Evolutionary conservation across 2,797 vertebrate species (phyloP).

Genomic region (Eulemur albifrons): DNA sequence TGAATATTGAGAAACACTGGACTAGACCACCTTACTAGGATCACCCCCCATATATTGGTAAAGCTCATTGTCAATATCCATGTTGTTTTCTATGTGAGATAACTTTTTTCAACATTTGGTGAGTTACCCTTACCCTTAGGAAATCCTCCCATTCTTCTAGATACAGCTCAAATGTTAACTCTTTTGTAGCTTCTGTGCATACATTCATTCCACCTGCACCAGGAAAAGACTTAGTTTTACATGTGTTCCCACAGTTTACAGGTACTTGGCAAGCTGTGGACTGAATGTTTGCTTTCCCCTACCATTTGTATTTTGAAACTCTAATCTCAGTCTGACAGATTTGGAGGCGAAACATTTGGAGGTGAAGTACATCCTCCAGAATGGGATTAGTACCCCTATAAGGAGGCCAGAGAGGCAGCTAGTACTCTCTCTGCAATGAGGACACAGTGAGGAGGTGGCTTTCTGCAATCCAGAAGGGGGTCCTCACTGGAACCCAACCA

Average conservation of each 20-base stretch:
- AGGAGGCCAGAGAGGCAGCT: background rate
- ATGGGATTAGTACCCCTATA: background rate
- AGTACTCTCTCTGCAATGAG: background rate
- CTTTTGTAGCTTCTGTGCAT: background rate
- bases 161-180: background rate
- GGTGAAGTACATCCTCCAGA: background rate
- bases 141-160: background rate
- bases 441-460: background rate
- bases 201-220: background rate
- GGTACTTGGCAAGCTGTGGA: background rate
- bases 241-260: background rate
- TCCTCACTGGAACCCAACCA: background rate
- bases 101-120: background rate
- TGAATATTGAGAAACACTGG: background rate
- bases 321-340: background rate
- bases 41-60: rapidly evolving
- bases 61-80: background rate
- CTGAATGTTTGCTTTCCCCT: background rate
- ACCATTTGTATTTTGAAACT: background rate
- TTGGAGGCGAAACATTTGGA: background rate
- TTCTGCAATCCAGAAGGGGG: background rate
- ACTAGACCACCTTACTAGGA: background rate
- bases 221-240: background rate
- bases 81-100: background rate
- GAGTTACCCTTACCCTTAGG: background rate